Evolutionary conservation across 2,888 invertebrate species (phyloP), one percentile per base, ranked within the genome.

Genomic region (Apamea crenata): DNA sequence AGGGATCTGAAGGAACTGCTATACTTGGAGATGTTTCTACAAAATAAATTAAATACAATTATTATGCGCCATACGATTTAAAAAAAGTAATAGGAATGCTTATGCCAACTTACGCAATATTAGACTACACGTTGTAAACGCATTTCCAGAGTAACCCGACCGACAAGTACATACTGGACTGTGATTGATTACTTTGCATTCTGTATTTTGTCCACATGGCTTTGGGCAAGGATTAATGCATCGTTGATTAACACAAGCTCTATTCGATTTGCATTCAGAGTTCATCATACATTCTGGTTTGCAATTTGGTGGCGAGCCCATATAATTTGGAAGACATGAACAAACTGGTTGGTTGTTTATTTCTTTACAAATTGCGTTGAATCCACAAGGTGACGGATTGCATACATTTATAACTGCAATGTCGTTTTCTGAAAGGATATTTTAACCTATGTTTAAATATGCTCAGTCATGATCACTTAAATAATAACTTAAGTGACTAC

Each of bases 381-480:
- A 88, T 61, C 98, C 98, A 94, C 98, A 98, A 14, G 98, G 97
- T 5, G 98, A 98, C 69, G 98, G 98, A 90, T 97, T 97, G 91
- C 98, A 99, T 12, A 98, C 98, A 91, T 98, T 94, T 56, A 95
- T 81, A n/a, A 92, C 82, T 40, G 90, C 93, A 69, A 93, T 76
- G 86, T 95, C 95, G 75, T 92, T 92, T 87, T 94, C 96, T 96
- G 93, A 89, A 95, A 94, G n/a, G 14, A 81, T 56, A 59, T 40
- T n/a, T 21, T 32, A 44, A 69, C 5, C 29, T 32, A 56, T 80
- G 44, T 70, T 73, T 44, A 69, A 61, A 71, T 77, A 74, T 75
- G 29, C 10, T 71, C 56, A 56, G 8, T 25, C n/a, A 50, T 25
- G 63, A 29, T 47, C 50, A 65, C 65, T 65, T 32, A 53, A 72